These are phyloP conservation scores for Urocolius indicus DNA, from an alignment of 2,113 vertebrate species.

Conservation along the genomic window DNA sequence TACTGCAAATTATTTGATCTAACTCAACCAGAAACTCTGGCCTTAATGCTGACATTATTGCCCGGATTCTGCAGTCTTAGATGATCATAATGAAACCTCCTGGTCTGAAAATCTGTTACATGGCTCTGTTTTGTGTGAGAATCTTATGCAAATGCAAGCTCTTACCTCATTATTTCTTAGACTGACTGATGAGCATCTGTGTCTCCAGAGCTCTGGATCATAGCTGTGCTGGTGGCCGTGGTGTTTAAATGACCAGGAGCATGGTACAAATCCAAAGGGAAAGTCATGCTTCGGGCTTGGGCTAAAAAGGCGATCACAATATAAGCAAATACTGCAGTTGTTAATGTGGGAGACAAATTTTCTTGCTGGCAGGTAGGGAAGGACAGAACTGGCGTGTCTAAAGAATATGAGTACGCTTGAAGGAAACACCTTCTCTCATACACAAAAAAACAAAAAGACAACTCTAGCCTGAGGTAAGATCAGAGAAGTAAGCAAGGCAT, in stretches of 20 bases:
- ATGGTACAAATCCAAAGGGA: background rate
- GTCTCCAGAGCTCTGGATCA: background rate
- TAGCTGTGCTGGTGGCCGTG: background rate
- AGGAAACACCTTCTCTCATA: background rate
- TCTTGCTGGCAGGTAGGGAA: background rate
- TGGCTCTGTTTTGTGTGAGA: background rate
- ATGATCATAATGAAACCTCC: background rate
- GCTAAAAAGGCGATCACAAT: background rate
- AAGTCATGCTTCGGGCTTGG: background rate
- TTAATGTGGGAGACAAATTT: background rate
- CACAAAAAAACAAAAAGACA: background rate
- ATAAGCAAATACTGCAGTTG: background rate
- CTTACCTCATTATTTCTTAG: background rate
- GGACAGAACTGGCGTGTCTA: background rate
- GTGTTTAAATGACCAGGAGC: background rate
- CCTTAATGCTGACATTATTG: background rate
- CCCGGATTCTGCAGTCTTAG: background rate
- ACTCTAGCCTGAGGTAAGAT: background rate
- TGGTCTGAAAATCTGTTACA: background rate
- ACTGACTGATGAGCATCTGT: background rate
- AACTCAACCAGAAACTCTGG: background rate
- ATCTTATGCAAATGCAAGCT: fast-evolving
- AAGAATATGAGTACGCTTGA: background rate
- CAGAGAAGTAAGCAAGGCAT: background rate
- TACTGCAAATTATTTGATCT: background rate